Evolutionary conservation across 92 coral and sea anemone genomes (phyloP).

Genomic region (Phenganax subtilis): DNA sequence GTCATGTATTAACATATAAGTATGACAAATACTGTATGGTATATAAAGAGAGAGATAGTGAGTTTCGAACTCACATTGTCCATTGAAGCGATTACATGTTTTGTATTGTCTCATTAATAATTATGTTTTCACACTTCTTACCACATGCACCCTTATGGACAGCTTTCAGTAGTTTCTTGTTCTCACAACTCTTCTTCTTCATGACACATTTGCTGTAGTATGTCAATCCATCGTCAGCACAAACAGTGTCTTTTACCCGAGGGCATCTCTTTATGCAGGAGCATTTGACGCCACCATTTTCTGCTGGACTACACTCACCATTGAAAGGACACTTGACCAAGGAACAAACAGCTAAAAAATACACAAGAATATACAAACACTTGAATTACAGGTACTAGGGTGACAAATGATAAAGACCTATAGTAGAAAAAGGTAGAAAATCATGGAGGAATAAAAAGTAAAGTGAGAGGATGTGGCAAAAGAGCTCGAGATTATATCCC

Average conservation of each 20-base stretch:
- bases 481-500: no score
- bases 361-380: no score
- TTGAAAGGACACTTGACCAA: slow-evolving; percentile 38
- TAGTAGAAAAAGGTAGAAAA: background rate
- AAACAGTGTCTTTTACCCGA: slow-evolving; percentile 39
- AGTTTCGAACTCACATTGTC: no score
- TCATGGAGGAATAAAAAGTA: background rate
- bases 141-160: slow-evolving; percentile 64
- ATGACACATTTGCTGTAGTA: slow-evolving; percentile 63
- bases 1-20: no score
- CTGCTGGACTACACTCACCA: slow-evolving; percentile 36
- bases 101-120: no score
- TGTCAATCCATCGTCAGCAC: slow-evolving; percentile 67
- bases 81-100: no score
- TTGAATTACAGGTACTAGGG: no score
- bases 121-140: slow-evolving; percentile 43
- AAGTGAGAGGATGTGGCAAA: background rate
- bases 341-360: slow-evolving; percentile 31
- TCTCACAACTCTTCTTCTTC: slow-evolving; percentile 57
- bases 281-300: slow-evolving; percentile 62
- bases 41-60: no score
- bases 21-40: no score
- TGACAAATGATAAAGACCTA: background rate
- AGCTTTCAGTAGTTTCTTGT: slow-evolving; percentile 48
- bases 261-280: slow-evolving; percentile 59